These are phyloP conservation scores for Philonicus albiceps DNA, from an alignment of 2,888 invertebrate species.

Conservation along the genomic window DNA sequence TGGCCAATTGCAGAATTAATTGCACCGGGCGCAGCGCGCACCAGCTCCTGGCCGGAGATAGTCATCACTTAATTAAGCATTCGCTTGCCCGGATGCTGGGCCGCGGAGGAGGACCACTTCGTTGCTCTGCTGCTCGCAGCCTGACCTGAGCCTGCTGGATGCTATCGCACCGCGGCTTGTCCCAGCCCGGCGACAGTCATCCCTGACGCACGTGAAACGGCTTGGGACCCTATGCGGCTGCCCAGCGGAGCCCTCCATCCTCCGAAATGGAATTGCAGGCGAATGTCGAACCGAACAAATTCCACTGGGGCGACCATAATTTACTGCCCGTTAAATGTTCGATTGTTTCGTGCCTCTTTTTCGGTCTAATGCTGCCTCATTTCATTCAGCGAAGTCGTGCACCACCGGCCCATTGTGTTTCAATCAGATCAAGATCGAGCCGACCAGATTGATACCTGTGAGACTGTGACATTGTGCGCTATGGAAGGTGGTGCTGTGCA, in stretches of 20 bases:
- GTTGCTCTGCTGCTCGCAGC: neutral
- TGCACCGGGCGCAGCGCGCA: constrained; percentile 3
- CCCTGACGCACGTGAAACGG: neutral
- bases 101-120: neutral
- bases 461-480: neutral
- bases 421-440: constrained; percentile 36
- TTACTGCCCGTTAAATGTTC: constrained; percentile 33
- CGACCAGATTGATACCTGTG: constrained; percentile 32
- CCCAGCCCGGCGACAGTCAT: neutral
- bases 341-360: constrained; percentile 17
- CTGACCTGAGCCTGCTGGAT: neutral
- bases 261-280: neutral
- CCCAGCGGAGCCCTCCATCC: neutral
- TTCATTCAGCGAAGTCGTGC: constrained; percentile 31
- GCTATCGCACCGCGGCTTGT: neutral
- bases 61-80: constrained; percentile 43
- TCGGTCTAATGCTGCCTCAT: neutral
- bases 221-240: neutral
- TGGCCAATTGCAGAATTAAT: constrained; percentile 37
- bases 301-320: constrained; percentile 23
- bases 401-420: constrained; percentile 35
- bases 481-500: neutral
- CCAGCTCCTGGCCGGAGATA: constrained; percentile 15
- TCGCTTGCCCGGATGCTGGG: neutral
- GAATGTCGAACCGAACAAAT: constrained; percentile 29